Base-by-base conservation (phyloP, 2,797 vertebrate genomes). In the Sphaeramia orbicularis region DNA sequence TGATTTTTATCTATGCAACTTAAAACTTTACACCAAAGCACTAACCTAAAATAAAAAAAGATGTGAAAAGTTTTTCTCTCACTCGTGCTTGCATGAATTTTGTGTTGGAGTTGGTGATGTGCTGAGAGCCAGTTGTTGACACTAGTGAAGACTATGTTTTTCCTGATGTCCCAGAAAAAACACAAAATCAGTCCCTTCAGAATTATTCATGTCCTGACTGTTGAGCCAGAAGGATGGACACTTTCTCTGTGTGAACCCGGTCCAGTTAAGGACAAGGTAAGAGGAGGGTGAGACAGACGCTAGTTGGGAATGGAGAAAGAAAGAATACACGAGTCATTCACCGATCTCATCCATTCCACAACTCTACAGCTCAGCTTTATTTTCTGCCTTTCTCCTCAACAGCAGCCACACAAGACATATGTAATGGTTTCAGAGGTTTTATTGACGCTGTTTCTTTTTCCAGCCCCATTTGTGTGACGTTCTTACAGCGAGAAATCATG, bases 191-290 rank as follows among this genome's bases (percentile, higher is more conserved):
- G 44, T 30, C 62, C 4, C 11, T 74, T n/a, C 76, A 41, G 65
- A 48, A 52, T 56, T 66, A 66, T 78, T 75, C 48, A 50, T 36
- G 57, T 52, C 53, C 56, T 8, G 38, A 16, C 9, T 0, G 18
- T 10, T 62, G 71, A 76, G 57, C 59, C 80, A 64, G 37, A 10
- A 24, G 45, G 60, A 66, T 41, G 59, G 66, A 63, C 37, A 27
- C 19, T 30, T 35, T 60, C 14, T n/a, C 21, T 3, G 38, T 45
- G 15, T 47, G 48, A 48, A 41, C 18, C 24, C 43, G 6, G 48
- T 54, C 49, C 48, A 53, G 9, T 11, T 43, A 3, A 18, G 65
- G 60, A 49, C 50, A 6, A 49, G 27, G 37, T 43, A 16, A 57
- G 44, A 47, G 53, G 70, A 42, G 43, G 16, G 0, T 1, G 42